A percentile compares a stretch with the other conserved stretches of the same genome.
These are phyloP conservation scores for Eubasilissa splendida DNA, from an alignment of 2,888 invertebrate genomes.

Conservation along the genomic window DNA sequence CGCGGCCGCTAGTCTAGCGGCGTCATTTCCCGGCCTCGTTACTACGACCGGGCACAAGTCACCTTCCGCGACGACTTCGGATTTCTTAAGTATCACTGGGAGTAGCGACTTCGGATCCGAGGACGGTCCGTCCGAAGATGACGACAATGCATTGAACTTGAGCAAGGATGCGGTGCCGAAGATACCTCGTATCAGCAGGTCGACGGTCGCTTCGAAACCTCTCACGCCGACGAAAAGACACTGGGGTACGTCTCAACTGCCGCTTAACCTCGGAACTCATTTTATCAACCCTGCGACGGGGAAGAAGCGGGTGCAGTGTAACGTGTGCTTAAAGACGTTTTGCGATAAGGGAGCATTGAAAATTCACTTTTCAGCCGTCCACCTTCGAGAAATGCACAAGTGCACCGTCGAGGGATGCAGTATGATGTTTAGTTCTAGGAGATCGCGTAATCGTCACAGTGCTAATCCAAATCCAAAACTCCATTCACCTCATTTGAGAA, in stretches of 20 bases:
- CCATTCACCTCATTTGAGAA: slow-evolving; percentile 93
- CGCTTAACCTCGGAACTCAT: slow-evolving; percentile 88
- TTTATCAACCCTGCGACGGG: slow-evolving; percentile 94
- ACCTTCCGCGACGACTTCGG: slow-evolving; percentile 63
- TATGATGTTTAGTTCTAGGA: slow-evolving; percentile 98
- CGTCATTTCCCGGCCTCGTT: slow-evolving; percentile 76
- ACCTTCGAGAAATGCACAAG: slow-evolving; percentile 99
- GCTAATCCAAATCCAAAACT: slow-evolving; percentile 99
- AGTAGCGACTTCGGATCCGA: slow-evolving; percentile 62
- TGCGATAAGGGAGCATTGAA: slow-evolving; percentile 99
- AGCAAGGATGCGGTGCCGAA: slow-evolving; percentile 67
- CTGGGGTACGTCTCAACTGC: slow-evolving; percentile 83
- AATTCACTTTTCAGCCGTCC: slow-evolving; percentile 99
- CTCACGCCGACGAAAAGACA: slow-evolving; percentile 85
- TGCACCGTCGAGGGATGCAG: slow-evolving; percentile 99
- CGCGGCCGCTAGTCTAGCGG: slow-evolving; percentile 76
- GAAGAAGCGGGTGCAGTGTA: slow-evolving; percentile 97
- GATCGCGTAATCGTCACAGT: slow-evolving; percentile 96
- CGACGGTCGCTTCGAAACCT: slow-evolving; percentile 75
- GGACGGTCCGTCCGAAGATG: slow-evolving; percentile 63
- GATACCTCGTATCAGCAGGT: slow-evolving; percentile 67
- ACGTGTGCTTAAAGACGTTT: slow-evolving; percentile 98
- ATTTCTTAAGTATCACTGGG: slow-evolving; percentile 66
- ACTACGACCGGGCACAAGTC: slow-evolving; percentile 72
- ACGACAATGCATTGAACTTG: slow-evolving; percentile 69